Evolutionary conservation across 2,797 vertebrate genomes (phyloP).

Genomic region (Danio tinwini): DNA sequence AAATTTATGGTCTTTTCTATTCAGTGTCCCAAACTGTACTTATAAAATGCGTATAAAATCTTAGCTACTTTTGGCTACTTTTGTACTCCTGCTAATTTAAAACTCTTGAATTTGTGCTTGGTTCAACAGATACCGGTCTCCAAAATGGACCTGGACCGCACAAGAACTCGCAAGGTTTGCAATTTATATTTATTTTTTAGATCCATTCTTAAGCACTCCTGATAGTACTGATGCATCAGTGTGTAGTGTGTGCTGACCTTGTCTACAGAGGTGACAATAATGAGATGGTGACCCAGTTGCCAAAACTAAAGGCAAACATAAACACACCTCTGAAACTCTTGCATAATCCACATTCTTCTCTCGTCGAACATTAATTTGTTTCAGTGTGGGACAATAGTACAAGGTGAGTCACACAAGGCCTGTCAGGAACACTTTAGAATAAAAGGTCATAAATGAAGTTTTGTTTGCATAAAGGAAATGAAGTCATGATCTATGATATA

Average conservation of each 20-base stretch:
- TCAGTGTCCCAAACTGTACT: too few relatives aligned
- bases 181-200: neutral
- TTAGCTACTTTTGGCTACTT: neutral
- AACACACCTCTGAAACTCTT: slow-evolving; percentile 53
- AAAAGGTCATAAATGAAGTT: neutral
- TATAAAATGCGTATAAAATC: too few relatives aligned
- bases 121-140: slow-evolving; percentile 78
- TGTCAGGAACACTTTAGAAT: neutral
- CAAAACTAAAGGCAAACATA: slow-evolving; percentile 56
- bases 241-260: neutral
- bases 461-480: neutral
- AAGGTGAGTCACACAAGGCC: neutral
- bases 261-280: neutral
- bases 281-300: slow-evolving; percentile 6
- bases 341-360: slow-evolving; percentile 63
- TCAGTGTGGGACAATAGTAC: slow-evolving; percentile 22
- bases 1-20: too few relatives aligned
- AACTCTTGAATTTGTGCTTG: neutral
- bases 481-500: neutral
- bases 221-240: neutral
- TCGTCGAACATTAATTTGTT: slow-evolving; percentile 65
- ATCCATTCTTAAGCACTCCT: neutral
- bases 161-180: slow-evolving; percentile 80
- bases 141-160: slow-evolving; percentile 80
- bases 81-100: too few relatives aligned